Base-by-base conservation (phyloP, 2,113 vertebrate species). In the Lepus europaeus region DNA sequence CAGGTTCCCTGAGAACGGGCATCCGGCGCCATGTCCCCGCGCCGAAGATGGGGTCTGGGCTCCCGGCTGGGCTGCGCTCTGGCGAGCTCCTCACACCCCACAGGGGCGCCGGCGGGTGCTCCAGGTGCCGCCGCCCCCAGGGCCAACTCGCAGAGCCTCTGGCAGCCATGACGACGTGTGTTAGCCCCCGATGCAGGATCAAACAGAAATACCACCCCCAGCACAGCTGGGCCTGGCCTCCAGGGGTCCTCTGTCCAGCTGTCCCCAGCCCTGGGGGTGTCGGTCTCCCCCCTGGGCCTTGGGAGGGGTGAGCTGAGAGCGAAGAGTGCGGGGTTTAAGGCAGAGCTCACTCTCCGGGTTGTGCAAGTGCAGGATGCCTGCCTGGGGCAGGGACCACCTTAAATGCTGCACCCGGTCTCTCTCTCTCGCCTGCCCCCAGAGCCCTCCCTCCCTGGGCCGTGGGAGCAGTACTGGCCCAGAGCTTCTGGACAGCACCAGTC, bases 381-480 rank as follows among this genome's bases (percentile, higher is more conserved):
- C 5, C n/a, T 2, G 70, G 53, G 0, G n/a, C 3, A 12, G 27
- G 27, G 0, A 12, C 53, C 27, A 1, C 79, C 27, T 49, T 7
- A 6, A n/a, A 11, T 17, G 9, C 20, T 1, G 1, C 0, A 0
- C 14, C 12, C 1, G 61, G 31, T 33, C 20, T 27, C 45, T 20
- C 20, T 20, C 20, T 45, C 59, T 12, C 0, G 7, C 14, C 19
- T 51, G 27, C 29, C 27, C 56, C 4, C 0, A 3, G 17, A 3
- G 13, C 31, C 20, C 29, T 2, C 49, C 27, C 1, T 78, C 56
- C 23, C 31, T 6, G 66, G 27, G 20, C 22, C 23, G 0, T 0
- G 36, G 23, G 33, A 13, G 1, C 16, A 0, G 22, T 5, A 3
- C 8, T 5, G 10, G 69, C 64, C 31, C 33, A 9, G 69, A 33